These are phyloP conservation scores for Nettapus auritus DNA, from an alignment of 2,113 vertebrate species.

Conservation along the genomic window DNA sequence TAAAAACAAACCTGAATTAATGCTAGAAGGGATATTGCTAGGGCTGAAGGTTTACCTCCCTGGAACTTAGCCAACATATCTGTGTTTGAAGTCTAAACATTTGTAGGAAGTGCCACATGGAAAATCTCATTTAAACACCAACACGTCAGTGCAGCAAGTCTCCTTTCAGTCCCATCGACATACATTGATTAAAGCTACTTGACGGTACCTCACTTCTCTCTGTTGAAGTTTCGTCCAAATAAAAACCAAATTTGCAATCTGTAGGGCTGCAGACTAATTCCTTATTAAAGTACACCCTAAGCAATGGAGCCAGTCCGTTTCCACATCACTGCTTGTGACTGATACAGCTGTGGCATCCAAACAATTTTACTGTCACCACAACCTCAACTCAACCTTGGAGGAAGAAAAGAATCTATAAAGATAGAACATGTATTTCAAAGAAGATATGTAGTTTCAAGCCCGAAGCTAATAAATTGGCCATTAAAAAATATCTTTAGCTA, in stretches of 20 bases:
- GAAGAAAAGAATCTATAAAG: background rate
- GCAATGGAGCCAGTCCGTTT: background rate
- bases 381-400: background rate
- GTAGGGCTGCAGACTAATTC: background rate
- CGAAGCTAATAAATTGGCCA: background rate
- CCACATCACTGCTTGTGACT: background rate
- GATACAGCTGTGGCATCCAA: background rate
- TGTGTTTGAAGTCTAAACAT: background rate
- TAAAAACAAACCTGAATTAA: background rate
- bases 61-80: background rate
- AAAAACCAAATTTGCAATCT: background rate
- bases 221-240: background rate
- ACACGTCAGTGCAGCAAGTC: background rate
- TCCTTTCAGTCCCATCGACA: background rate
- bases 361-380: background rate
- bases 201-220: background rate
- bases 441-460: background rate
- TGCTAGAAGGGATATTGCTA: rapidly evolving
- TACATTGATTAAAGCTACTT: background rate
- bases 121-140: background rate
- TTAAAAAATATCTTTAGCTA: background rate
- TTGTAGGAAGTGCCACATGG: background rate
- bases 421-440: background rate
- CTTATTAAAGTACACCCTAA: background rate
- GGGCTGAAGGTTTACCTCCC: background rate